phyloP scores from a whole-genome alignment of 2,888 invertebrate species.

The Ornithoptera priamus region DNA sequence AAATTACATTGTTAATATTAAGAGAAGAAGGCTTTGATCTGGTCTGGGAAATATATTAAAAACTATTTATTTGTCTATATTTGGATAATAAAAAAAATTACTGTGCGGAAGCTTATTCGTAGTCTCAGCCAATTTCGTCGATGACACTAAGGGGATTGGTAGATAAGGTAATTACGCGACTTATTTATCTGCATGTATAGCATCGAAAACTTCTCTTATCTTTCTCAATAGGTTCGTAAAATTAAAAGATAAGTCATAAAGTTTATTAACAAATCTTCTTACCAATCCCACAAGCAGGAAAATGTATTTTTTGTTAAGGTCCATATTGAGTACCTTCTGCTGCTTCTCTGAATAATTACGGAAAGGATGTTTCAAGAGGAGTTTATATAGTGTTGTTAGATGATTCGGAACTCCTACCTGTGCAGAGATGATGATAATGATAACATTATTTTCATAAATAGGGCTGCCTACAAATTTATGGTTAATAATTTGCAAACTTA shows the following conservation, averaged over 20 bases:
- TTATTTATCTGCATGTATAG: no score
- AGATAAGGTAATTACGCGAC: no score
- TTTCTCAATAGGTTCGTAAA: neutral
- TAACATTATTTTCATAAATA: constrained; percentile 5
- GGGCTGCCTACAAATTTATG: constrained; percentile 4
- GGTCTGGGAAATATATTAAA: no score
- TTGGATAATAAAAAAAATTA: no score
- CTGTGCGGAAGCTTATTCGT: no score
- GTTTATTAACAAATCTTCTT: constrained; percentile 25
- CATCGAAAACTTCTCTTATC: no score
- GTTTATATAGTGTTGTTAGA: constrained; percentile 38
- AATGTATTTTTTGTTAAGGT: constrained; percentile 21
- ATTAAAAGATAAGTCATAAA: neutral
- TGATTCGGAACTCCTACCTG: constrained; percentile 25
- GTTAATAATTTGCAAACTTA: neutral
- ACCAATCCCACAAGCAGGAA: constrained; percentile 36
- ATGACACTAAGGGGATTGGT: no score
- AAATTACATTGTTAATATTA: no score
- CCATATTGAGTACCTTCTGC: constrained; percentile 8
- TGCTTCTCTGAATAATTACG: neutral
- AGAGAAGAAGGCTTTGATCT: no score
- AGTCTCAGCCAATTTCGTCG: no score
- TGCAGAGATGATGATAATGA: constrained; percentile 11
- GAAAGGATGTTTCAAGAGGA: neutral
- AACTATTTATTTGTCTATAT: no score